A percentile compares a stretch with the other conserved stretches of the same genome.
These are phyloP conservation scores for Oeneis ivallda DNA, from an alignment of 2,888 invertebrate genomes.

Conservation along the genomic window DNA sequence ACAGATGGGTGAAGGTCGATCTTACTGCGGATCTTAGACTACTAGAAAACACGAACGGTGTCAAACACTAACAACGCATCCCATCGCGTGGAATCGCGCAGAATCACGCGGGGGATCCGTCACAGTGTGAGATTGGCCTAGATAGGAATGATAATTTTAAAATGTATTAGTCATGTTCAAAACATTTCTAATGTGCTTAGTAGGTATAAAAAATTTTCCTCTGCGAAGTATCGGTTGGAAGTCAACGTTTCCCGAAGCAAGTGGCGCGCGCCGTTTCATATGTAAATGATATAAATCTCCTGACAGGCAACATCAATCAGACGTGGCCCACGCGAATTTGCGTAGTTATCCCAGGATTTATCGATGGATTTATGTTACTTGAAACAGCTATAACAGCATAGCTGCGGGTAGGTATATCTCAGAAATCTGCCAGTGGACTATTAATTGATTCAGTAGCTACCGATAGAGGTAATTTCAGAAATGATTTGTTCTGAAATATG, in stretches of 20 bases:
- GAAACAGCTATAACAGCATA: background rate
- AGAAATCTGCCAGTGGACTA: background rate
- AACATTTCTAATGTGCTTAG: background rate
- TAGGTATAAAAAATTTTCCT: background rate
- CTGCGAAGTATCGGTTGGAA: background rate
- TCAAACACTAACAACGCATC: no score
- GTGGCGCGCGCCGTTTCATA: constrained; percentile 26
- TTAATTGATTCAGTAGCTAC: background rate
- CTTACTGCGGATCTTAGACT: no score
- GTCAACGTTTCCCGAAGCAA: background rate
- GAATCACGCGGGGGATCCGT: no score
- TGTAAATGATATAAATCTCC: constrained; percentile 35
- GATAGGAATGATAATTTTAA: no score
- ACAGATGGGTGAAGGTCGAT: no score
- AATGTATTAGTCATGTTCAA: background rate
- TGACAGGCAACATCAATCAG: constrained; percentile 54
- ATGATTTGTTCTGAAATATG: background rate
- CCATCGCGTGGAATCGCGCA: no score
- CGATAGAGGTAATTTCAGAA: background rate
- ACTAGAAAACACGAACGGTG: no score
- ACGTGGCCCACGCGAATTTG: constrained; percentile 48
- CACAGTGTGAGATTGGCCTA: no score
- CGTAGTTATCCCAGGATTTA: constrained; percentile 38
- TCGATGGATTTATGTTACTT: constrained; percentile 18
- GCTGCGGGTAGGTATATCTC: background rate